Conservation (phyloP, 2,888 invertebrate species). For the Hedya salicella region DNA sequence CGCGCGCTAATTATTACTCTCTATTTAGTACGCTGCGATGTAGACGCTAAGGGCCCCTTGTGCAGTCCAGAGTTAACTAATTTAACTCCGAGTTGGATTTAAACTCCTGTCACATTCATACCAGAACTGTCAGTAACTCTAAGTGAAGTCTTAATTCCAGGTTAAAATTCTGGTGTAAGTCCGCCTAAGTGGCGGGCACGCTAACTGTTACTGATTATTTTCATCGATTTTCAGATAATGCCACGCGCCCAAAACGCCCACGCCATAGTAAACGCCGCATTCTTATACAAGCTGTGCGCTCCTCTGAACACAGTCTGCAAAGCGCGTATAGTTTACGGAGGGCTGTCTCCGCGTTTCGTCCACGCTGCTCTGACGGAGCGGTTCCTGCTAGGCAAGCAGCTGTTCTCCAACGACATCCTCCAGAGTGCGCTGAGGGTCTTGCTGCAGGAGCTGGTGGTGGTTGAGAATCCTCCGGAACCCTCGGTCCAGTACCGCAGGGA, state of each 20-base stretch:
- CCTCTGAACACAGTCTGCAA: neutral
- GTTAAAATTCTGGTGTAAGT: too few species aligned
- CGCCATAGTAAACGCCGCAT: constrained; percentile 89
- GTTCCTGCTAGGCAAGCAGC: constrained; percentile 71
- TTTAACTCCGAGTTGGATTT: too few species aligned
- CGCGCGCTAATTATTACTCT: too few species aligned
- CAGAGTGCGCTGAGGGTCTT: constrained; percentile 63
- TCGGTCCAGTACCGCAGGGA: constrained; percentile 84
- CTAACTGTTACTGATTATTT: too few species aligned
- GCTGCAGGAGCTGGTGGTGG: constrained; percentile 58
- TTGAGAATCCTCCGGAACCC: constrained; percentile 78
- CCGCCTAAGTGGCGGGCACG: too few species aligned
- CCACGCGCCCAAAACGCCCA: constrained; percentile 80
- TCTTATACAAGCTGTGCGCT: constrained; percentile 60
- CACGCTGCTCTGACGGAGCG: constrained; percentile 33
- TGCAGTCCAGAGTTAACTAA: too few species aligned
- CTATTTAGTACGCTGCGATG: too few species aligned
- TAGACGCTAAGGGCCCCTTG: too few species aligned
- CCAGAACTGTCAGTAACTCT: too few species aligned
- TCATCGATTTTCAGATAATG: constrained; percentile 4
- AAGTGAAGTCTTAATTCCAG: too few species aligned
- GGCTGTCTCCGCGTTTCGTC: neutral
- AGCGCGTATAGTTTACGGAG: constrained; percentile 7
- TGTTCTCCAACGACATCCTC: constrained; percentile 70
- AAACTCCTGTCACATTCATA: too few species aligned